Percentiles rank a stretch among this genome's conserved stretches.
Evolutionary conservation across 2,113 vertebrate species (phyloP).

Genomic region (Xiphias gladius): DNA sequence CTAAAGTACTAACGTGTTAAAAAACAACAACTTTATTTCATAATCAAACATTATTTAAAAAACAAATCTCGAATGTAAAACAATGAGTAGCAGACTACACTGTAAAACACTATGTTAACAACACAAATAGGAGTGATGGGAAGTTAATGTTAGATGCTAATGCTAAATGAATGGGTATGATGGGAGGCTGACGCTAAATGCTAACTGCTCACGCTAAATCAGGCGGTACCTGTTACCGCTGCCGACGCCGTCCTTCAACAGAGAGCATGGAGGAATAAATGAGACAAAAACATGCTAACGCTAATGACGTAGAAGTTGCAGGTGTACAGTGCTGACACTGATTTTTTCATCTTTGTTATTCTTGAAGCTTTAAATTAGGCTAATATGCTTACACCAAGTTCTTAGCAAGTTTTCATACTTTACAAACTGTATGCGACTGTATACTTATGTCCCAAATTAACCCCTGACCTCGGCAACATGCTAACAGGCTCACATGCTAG

Average conservation of each 20-base stretch:
- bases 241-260: slow-evolving; percentile 58
- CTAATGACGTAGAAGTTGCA: slow-evolving; percentile 29
- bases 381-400: neutral
- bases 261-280: slow-evolving; percentile 71
- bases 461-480: neutral
- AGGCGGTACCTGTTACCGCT: slow-evolving; percentile 62
- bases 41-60: neutral
- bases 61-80: too few species aligned
- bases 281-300: slow-evolving; percentile 60
- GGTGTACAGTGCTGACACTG: neutral
- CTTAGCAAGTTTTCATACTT: too few species aligned
- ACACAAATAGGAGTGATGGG: neutral
- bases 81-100: neutral
- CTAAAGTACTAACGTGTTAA: too few species aligned
- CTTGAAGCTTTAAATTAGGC: neutral
- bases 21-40: neutral
- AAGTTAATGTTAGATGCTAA: slow-evolving; percentile 40
- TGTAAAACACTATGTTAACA: slow-evolving; percentile 8
- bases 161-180: slow-evolving; percentile 43
- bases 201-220: slow-evolving; percentile 35
- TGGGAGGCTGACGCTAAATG: slow-evolving; percentile 44
- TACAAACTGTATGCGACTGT: too few species aligned
- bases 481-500: neutral
- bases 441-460: too few species aligned
- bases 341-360: neutral